A percentile compares a stretch with the other conserved stretches of the same genome.
Conservation (phyloP, 2,797 vertebrate species). For the Menidia menidia region DNA sequence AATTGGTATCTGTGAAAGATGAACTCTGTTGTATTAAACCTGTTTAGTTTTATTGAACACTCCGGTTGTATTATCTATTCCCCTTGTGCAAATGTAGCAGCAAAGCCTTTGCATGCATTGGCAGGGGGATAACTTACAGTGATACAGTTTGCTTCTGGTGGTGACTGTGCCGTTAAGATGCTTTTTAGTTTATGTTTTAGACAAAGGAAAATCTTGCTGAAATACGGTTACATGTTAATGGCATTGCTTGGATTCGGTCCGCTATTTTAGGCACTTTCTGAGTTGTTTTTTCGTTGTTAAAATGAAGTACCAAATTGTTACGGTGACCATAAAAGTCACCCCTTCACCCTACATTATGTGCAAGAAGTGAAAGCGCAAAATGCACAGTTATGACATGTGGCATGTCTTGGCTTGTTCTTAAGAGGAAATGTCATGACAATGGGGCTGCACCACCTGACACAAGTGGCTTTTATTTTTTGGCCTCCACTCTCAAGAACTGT, state of each 20-base stretch:
- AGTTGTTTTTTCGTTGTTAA: not conserved
- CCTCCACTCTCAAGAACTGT: not conserved
- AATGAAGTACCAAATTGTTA: too few species aligned
- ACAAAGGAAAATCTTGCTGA: not conserved
- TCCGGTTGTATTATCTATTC: not conserved
- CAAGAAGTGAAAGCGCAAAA: not conserved
- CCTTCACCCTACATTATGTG: too few species aligned
- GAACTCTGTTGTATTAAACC: too few species aligned
- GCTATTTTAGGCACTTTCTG: not conserved
- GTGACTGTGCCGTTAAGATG: not conserved
- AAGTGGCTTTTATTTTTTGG: not conserved
- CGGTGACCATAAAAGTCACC: too few species aligned
- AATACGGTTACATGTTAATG: not conserved
- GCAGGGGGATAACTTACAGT: not conserved
- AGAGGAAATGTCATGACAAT: too few species aligned
- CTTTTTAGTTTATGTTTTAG: not conserved
- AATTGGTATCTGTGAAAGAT: not conserved
- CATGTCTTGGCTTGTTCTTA: not conserved
- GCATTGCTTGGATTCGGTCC: not conserved
- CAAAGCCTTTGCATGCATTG: not conserved
- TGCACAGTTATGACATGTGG: not conserved
- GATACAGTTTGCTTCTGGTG: not conserved
- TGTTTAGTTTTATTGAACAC: not conserved
- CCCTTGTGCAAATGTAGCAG: not conserved
- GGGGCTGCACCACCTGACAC: not conserved